A percentile compares a stretch with the other conserved stretches of the same genome.
Evolutionary conservation across 2,888 invertebrate genomes (phyloP).

Genomic region (Acrobeloides nanus): DNA sequence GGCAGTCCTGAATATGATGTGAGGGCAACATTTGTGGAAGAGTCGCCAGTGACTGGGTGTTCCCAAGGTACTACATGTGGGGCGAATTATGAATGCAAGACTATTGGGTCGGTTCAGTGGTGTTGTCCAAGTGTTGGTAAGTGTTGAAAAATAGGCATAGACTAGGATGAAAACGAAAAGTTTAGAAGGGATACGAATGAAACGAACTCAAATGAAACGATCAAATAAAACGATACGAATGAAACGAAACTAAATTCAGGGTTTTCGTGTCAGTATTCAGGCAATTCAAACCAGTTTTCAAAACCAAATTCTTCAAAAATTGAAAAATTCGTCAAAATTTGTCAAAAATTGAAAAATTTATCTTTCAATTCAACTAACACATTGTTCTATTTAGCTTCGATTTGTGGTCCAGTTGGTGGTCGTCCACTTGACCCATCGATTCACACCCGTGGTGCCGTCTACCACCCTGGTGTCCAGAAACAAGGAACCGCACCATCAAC

Average conservation of each 20-base stretch:
- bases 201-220: not conserved
- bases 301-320: no score
- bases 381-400: slow-evolving; percentile 17
- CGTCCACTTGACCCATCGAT: slow-evolving; percentile 26
- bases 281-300: no score
- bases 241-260: no score
- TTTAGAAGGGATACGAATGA: slow-evolving; percentile 3
- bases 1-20: slow-evolving; percentile 38
- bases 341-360: no score
- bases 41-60: slow-evolving; percentile 41
- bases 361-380: no score
- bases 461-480: slow-evolving; percentile 28
- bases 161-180: no score
- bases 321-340: no score
- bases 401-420: slow-evolving; percentile 41
- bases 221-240: no score
- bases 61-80: slow-evolving; percentile 32
- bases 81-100: slow-evolving; percentile 35
- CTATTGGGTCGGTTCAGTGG: slow-evolving; percentile 41
- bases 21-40: slow-evolving; percentile 36
- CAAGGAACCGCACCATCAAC: slow-evolving; percentile 22
- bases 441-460: slow-evolving; percentile 25
- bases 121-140: slow-evolving; percentile 41
- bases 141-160: no score
- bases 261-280: no score